phyloP scores from a whole-genome alignment of 1,140 invertebrate genomes.

The Bombus breviceps region DNA sequence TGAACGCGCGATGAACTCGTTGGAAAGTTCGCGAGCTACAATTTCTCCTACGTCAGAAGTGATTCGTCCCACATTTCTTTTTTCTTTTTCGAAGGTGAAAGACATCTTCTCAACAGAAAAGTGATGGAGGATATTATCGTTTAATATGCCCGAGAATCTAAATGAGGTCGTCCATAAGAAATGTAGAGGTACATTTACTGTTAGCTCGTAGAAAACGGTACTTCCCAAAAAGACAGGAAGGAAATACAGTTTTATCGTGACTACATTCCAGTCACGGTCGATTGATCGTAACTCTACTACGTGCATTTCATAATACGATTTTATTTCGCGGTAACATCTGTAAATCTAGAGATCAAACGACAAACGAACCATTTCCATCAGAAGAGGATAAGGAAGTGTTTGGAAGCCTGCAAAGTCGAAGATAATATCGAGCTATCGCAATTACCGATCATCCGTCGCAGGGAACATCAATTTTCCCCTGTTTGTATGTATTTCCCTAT shows the following conservation, averaged over 20 bases:
- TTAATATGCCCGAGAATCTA: not conserved
- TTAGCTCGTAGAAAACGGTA: not conserved
- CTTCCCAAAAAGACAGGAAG: too few species aligned
- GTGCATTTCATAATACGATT: not conserved
- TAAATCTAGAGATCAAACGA: too few species aligned
- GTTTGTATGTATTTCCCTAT: too few species aligned
- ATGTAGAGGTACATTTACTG: not conserved
- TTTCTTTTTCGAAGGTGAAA: conserved; percentile 3
- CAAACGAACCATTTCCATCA: too few species aligned
- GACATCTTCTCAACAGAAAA: not conserved
- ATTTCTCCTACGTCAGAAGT: not conserved
- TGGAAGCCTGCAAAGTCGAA: not conserved
- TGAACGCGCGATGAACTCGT: conserved; percentile 15
- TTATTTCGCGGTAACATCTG: not conserved
- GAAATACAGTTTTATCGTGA: not conserved
- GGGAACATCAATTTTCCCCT: not conserved
- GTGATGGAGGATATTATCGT: not conserved
- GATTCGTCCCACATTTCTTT: not conserved
- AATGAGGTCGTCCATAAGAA: not conserved
- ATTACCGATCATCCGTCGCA: not conserved
- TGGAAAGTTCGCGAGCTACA: conserved; percentile 4
- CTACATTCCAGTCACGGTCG: not conserved
- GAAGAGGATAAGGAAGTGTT: not conserved
- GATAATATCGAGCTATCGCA: not conserved
- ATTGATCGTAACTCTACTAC: not conserved